Conservation (phyloP, 2,888 invertebrate species). For the Agrotis ipsilon region DNA sequence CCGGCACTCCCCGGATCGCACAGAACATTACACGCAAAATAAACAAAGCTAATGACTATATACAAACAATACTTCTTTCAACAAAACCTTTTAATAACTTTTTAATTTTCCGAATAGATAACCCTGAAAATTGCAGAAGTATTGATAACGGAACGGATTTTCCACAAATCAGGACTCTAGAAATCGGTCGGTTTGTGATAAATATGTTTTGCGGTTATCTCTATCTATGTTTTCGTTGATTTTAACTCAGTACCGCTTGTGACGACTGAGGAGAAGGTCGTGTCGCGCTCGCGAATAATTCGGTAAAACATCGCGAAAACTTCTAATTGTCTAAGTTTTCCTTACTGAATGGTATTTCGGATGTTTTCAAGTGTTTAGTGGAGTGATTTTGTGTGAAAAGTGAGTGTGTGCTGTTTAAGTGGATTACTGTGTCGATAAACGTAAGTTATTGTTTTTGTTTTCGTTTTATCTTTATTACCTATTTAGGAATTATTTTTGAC, state of each 20-base stretch:
- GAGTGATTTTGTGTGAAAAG: conserved; percentile 51
- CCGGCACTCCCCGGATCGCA: conserved; percentile 5
- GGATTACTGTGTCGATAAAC: conserved; percentile 52
- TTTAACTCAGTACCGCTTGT: conserved; percentile 49
- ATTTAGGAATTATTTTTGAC: conserved; percentile 13
- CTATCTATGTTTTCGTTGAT: conserved; percentile 43
- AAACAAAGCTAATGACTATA: conserved; percentile 40
- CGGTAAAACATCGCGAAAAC: conserved; percentile 62
- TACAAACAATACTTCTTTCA: conserved; percentile 11
- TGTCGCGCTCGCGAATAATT: conserved; percentile 18
- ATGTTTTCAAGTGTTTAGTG: conserved; percentile 48
- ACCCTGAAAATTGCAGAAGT: conserved; percentile 3
- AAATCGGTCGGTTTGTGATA: conserved; percentile 40
- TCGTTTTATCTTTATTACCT: conserved; percentile 27
- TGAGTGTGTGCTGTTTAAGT: conserved; percentile 46
- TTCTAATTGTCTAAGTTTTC: conserved; percentile 27
- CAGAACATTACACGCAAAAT: conserved; percentile 22
- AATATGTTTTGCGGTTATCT: conserved; percentile 57
- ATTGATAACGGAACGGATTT: not conserved
- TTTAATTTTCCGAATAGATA: conserved; percentile 17
- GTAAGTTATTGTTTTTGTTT: conserved; percentile 49
- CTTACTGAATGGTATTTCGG: conserved; percentile 7
- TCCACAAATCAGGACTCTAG: conserved; percentile 15
- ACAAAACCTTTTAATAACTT: conserved; percentile 14
- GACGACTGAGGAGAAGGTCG: conserved; percentile 37